phyloP scores from a whole-genome alignment of 2,113 vertebrate genomes.

The Dasyprocta punctata region DNA sequence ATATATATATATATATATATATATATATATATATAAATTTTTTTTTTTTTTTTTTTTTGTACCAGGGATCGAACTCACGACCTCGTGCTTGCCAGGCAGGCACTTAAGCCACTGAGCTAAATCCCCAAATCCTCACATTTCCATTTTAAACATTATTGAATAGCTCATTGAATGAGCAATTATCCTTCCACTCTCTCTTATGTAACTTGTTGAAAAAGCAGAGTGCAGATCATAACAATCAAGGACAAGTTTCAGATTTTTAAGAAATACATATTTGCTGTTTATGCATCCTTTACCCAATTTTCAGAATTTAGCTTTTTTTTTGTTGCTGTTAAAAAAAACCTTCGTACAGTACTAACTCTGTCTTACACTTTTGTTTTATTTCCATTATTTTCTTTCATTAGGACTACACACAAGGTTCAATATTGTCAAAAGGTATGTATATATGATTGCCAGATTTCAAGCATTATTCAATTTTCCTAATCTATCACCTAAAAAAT shows the following conservation, averaged over 20 bases:
- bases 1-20: too few species aligned
- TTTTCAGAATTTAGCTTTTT: background rate
- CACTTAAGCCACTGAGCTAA: too few species aligned
- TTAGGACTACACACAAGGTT: background rate
- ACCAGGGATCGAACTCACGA: too few species aligned
- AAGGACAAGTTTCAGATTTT: background rate
- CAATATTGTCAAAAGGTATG: background rate
- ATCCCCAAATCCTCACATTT: background rate
- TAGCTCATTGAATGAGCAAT: slow-evolving; percentile 52
- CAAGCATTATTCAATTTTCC: background rate
- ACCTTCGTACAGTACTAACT: background rate
- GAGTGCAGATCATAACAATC: background rate
- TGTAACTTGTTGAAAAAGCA: background rate
- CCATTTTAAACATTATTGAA: background rate
- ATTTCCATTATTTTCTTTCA: background rate
- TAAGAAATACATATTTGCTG: background rate
- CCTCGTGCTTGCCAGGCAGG: too few species aligned
- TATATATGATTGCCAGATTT: background rate
- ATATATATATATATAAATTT: too few species aligned
- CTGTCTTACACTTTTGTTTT: background rate
- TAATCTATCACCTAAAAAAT: background rate
- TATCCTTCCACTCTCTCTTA: background rate
- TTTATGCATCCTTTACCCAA: background rate
- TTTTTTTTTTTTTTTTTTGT: too few species aligned
- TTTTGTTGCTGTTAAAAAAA: background rate